Evolutionary conservation across 2,797 vertebrate genomes (phyloP).

Genomic region (Pipistrellus nathusii): DNA sequence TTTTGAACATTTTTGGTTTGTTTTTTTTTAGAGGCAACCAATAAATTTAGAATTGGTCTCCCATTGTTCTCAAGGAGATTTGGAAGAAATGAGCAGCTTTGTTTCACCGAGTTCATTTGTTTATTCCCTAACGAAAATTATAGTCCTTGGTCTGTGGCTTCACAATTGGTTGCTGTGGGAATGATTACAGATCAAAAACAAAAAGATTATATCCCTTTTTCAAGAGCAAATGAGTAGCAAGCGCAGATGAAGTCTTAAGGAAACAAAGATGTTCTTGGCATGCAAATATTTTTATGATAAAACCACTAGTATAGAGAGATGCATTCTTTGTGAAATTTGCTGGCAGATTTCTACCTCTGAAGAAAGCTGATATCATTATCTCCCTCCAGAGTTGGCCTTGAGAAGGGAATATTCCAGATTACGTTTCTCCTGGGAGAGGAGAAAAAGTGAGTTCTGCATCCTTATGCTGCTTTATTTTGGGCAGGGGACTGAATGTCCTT

Average conservation of each 20-base stretch:
- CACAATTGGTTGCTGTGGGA: conserved; percentile 57
- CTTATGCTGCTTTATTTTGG: not conserved
- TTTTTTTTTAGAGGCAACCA: not conserved
- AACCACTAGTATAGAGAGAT: not conserved
- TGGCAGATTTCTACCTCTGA: conserved; percentile 8
- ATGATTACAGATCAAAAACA: conserved; percentile 69
- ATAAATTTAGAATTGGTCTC: conserved; percentile 58
- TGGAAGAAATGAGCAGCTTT: conserved; percentile 58
- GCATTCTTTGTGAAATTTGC: conserved; percentile 8
- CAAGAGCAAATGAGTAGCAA: conserved; percentile 63
- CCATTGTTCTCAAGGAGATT: conserved; percentile 25
- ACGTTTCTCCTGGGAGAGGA: not conserved
- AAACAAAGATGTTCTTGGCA: conserved; percentile 63
- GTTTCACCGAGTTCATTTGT: conserved; percentile 27
- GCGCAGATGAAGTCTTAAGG: conserved; percentile 48
- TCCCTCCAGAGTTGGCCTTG: not conserved
- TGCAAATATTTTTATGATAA: conserved; percentile 71
- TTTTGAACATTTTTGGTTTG: not conserved
- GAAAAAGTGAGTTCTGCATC: not conserved
- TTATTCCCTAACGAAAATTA: conserved; percentile 66
- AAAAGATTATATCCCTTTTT: conserved; percentile 63
- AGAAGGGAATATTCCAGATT: not conserved
- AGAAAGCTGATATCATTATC: not conserved
- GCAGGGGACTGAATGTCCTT: not conserved
- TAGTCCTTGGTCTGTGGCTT: conserved; percentile 45